phyloP scores from a whole-genome alignment of 2,888 invertebrate genomes.

The Caenorhabditis sp. region DNA sequence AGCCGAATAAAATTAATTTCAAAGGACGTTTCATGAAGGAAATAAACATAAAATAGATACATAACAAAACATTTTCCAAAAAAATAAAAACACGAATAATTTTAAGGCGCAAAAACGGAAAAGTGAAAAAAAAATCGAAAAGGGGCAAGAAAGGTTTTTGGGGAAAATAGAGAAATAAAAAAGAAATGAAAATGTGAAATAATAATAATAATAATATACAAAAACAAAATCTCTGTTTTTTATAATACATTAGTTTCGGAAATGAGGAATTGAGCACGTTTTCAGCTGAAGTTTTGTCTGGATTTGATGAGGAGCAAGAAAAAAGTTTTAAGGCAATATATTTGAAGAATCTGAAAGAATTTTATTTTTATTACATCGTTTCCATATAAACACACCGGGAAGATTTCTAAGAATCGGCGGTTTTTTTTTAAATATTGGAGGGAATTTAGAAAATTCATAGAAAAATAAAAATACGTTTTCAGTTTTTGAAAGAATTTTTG shows the following conservation, averaged over 20 bases:
- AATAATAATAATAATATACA: too few relatives aligned
- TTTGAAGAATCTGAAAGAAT: too few relatives aligned
- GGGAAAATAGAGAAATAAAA: background rate
- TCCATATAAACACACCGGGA: too few relatives aligned
- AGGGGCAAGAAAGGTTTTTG: background rate
- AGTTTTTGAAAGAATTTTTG: background rate
- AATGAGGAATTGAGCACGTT: constrained; percentile 10
- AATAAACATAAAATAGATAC: background rate
- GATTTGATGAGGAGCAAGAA: constrained; percentile 5
- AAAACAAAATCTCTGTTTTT: constrained; percentile 8
- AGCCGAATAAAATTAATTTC: background rate
- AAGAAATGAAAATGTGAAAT: constrained; percentile 3
- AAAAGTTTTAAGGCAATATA: constrained; percentile 24
- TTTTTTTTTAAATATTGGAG: background rate
- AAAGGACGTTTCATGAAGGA: too few relatives aligned
- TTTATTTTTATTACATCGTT: too few relatives aligned
- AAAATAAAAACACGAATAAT: background rate
- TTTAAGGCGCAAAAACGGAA: background rate
- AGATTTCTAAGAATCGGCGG: too few relatives aligned
- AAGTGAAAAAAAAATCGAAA: background rate
- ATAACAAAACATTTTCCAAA: background rate
- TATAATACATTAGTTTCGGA: constrained; percentile 20
- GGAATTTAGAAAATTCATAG: background rate
- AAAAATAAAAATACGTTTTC: constrained; percentile 12
- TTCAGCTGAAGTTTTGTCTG: constrained; percentile 13